These are phyloP conservation scores for Callipepla squamata DNA, from an alignment of 2,113 vertebrate species.

Conservation along the genomic window DNA sequence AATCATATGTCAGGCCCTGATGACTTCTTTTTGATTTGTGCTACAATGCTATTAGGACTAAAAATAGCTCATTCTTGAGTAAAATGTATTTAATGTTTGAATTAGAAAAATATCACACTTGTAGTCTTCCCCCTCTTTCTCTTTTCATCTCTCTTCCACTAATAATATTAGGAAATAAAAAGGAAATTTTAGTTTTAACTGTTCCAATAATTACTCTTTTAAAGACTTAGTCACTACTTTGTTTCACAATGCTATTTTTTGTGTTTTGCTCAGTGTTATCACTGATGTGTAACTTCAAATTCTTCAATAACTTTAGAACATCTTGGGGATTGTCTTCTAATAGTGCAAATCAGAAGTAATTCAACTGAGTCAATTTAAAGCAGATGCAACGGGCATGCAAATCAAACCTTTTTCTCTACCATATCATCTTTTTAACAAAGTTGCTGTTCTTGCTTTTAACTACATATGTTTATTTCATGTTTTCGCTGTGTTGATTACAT, in stretches of 20 bases:
- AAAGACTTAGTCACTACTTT: neutral
- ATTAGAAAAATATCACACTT: neutral
- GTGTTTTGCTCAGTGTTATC: neutral
- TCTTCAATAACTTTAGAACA: slow-evolving; percentile 38
- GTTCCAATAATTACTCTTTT: neutral
- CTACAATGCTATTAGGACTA: neutral
- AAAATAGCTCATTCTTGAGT: neutral
- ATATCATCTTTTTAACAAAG: slow-evolving; percentile 34
- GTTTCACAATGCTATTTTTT: neutral
- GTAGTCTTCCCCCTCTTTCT: neutral
- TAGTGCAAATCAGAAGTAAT: slow-evolving; percentile 18
- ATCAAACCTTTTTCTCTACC: slow-evolving; percentile 12
- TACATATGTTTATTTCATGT: slow-evolving; percentile 28
- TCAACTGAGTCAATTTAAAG: slow-evolving; percentile 51
- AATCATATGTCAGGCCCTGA: neutral
- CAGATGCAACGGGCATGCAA: slow-evolving; percentile 34
- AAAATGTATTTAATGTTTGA: neutral
- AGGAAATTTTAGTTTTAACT: neutral
- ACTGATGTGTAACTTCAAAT: slow-evolving; percentile 19
- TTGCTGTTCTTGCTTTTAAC: slow-evolving; percentile 32
- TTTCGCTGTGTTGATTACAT: slow-evolving; percentile 33
- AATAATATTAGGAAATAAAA: neutral
- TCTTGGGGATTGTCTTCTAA: slow-evolving; percentile 12
- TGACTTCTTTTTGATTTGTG: neutral
- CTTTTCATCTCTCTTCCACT: neutral